A percentile compares a stretch with the other conserved stretches of the same genome.
Conservation (phyloP, 2,113 vertebrate genomes). For the Elachura formosa region DNA sequence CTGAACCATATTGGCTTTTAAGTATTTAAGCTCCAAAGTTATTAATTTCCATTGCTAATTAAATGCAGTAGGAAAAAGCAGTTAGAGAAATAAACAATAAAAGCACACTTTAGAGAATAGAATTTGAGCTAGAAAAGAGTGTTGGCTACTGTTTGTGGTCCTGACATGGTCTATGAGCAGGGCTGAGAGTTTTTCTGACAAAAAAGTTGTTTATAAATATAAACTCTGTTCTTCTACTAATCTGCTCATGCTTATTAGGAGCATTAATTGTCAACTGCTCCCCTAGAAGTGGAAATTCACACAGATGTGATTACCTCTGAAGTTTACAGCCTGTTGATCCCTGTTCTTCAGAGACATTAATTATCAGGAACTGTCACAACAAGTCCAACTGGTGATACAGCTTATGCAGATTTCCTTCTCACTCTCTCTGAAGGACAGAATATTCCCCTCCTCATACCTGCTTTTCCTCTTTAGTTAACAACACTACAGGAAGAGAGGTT, state of each 20-base stretch:
- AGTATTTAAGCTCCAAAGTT: neutral
- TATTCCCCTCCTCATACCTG: neutral
- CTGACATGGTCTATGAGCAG: neutral
- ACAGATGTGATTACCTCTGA: neutral
- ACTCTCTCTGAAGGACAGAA: neutral
- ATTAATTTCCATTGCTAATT: slow-evolving; percentile 1
- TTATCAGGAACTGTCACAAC: neutral
- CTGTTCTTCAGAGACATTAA: slow-evolving; percentile 18
- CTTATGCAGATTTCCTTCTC: neutral
- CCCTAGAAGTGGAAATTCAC: neutral
- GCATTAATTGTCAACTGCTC: neutral
- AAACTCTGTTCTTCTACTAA: neutral
- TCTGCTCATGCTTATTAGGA: neutral
- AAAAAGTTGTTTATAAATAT: neutral
- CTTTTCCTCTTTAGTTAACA: neutral
- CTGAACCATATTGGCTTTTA: neutral
- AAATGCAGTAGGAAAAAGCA: neutral
- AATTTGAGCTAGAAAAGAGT: neutral
- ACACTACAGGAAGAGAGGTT: neutral
- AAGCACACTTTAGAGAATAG: neutral
- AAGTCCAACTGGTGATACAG: neutral
- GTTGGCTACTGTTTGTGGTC: neutral
- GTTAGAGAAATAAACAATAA: neutral
- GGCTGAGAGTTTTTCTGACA: neutral
- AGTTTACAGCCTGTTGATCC: neutral